Evolutionary conservation across 2,113 vertebrate species (phyloP), one percentile per base, ranked within the genome.

Genomic region (Ammodramus savannarum): DNA sequence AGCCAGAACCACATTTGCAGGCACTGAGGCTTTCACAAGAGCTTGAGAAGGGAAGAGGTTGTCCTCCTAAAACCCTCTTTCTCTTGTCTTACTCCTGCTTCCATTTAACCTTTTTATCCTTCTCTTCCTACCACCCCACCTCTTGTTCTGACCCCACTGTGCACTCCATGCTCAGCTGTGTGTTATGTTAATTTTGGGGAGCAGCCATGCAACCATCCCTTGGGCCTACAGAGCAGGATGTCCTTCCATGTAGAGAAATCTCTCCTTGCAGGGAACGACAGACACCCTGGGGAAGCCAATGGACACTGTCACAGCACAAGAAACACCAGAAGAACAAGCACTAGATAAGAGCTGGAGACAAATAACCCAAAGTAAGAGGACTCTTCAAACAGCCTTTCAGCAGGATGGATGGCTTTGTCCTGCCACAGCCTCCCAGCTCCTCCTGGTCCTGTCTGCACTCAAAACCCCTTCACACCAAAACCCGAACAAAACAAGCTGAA

Each of bases 1-100:
- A 87, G 77, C 48, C 29, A 62, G 71, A 81, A 73, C 51, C 79
- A 61, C 48, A 66, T 91, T 93, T 81, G 43, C 54, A 85, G 80
- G 59, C 55, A 80, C 0, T 32, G 54, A 52, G 36, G 23, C 32
- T 92, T 94, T 95, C 59, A 89, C 36, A 89, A 77, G 55, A 90
- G 22, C 57, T 39, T 65, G 31, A 90, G 76, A 88, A 87, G 62
- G 67, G 63, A 85, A 88, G 44, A 92, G 18, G 10, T 38, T 16
- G 46, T 26, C 94, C 75, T 82, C 48, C 67, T 66, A 26, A 90
- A 90, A 51, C 68, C 32, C 39, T 87, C 31, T 58, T 82, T 63
- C 39, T 76, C 22, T 49, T 15, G 34, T 68, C n/a, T 57, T 38
- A 29, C 16, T 78, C 5, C 49, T 68, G 31, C 36, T 87, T 87